Conservation (phyloP, 2,113 vertebrate species). For the Tympanuchus pallidicinctus region DNA sequence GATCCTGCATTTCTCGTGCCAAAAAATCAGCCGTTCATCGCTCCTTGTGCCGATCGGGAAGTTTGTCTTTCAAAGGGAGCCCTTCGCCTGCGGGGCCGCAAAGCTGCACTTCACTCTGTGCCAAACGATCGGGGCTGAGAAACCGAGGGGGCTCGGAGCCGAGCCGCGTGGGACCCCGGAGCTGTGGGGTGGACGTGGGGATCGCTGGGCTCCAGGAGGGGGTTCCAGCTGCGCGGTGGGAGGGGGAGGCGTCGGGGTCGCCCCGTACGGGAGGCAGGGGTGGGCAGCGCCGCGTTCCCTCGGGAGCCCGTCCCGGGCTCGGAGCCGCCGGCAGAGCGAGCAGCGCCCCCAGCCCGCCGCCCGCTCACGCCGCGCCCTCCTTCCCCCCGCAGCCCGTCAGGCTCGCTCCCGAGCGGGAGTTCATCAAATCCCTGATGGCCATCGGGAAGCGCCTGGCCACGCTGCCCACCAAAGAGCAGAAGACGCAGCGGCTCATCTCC, state of each 20-base stretch:
- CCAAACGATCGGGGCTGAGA: neutral
- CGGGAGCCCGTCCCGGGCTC: neutral
- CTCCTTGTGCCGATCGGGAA: too few species aligned
- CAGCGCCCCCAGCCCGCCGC: too few species aligned
- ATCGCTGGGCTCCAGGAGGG: neutral
- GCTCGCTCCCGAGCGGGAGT: constrained; percentile 92
- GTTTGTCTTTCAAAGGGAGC: too few species aligned
- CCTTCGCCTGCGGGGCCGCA: fast-evolving
- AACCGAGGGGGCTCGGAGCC: too few species aligned
- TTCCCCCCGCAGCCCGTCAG: constrained; percentile 82
- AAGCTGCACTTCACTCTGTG: neutral
- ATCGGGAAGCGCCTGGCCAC: constrained; percentile 95
- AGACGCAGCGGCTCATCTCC: constrained; percentile 91
- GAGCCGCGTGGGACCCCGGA: neutral
- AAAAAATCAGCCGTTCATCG: neutral
- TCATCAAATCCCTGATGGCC: constrained; percentile 94
- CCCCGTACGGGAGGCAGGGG: neutral
- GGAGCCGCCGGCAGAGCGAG: too few species aligned
- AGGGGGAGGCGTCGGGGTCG: fast-evolving
- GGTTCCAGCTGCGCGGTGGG: fast-evolving
- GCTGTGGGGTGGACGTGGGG: neutral
- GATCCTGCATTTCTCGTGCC: neutral
- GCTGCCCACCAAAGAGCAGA: constrained; percentile 96
- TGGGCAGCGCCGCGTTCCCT: neutral
- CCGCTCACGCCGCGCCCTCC: neutral